phyloP scores from a whole-genome alignment of 2,797 vertebrate genomes.

The Clamator glandarius region DNA sequence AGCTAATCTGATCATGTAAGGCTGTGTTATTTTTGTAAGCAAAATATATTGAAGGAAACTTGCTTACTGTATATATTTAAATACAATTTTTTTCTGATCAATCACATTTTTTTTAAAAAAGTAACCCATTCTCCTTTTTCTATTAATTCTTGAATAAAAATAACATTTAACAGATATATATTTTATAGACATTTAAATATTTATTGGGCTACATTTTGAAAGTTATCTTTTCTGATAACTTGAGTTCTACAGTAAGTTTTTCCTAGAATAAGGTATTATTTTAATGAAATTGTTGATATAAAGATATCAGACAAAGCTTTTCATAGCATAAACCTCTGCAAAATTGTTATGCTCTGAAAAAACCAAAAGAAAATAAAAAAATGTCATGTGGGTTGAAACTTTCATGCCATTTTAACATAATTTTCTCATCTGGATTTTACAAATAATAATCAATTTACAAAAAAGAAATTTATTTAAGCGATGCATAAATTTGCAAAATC shows the following conservation, averaged over 20 bases:
- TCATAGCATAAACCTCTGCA: background rate
- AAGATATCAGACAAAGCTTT: background rate
- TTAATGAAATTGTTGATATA: background rate
- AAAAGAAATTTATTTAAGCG: background rate
- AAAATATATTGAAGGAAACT: background rate
- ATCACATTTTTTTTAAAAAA: background rate
- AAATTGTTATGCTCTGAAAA: background rate
- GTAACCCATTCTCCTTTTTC: background rate
- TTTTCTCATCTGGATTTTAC: background rate
- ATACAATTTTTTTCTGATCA: background rate
- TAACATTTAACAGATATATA: fast-evolving
- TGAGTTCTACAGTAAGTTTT: background rate
- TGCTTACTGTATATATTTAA: background rate
- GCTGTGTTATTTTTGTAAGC: background rate
- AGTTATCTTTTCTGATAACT: background rate
- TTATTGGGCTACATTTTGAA: background rate
- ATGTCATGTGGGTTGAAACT: background rate
- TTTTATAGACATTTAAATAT: background rate
- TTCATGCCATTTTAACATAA: background rate
- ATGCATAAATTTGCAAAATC: background rate
- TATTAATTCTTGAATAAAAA: background rate
- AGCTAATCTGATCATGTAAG: background rate
- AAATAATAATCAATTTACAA: background rate
- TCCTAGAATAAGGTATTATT: background rate
- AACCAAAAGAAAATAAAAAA: background rate